These are phyloP conservation scores for Amiota minor DNA, from an alignment of 2,888 invertebrate species.

Conservation along the genomic window DNA sequence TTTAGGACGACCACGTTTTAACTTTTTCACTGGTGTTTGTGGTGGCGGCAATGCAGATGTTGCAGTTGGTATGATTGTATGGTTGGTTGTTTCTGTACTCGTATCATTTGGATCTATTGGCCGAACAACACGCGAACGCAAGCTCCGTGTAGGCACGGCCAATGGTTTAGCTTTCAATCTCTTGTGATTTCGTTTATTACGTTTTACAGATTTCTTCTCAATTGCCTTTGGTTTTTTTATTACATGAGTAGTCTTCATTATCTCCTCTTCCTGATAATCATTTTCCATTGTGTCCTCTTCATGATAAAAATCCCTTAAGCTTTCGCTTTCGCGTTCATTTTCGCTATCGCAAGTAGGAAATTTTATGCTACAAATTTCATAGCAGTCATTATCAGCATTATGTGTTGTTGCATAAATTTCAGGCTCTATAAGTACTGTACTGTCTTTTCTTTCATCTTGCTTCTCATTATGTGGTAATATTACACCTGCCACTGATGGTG, in stretches of 20 bases:
- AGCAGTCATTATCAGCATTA: constrained; percentile 12
- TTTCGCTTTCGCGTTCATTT: neutral
- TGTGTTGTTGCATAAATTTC: constrained; percentile 53
- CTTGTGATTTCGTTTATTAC: constrained; percentile 25
- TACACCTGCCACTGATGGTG: neutral
- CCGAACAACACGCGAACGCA: constrained; percentile 50
- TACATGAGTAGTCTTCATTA: neutral
- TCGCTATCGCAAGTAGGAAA: constrained; percentile 11
- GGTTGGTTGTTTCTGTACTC: neutral
- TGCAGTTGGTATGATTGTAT: neutral
- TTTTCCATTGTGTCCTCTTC: neutral
- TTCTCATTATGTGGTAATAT: constrained; percentile 23
- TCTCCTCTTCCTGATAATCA: too few species aligned
- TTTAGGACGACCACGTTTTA: constrained; percentile 57
- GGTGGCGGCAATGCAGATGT: neutral
- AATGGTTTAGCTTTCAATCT: neutral
- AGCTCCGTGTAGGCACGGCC: constrained; percentile 1
- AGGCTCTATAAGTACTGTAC: constrained; percentile 58
- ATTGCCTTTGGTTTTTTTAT: neutral
- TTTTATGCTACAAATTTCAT: neutral
- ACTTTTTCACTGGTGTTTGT: neutral
- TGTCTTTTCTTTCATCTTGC: constrained; percentile 49
- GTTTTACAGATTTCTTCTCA: constrained; percentile 37
- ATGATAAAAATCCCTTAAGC: constrained; percentile 12
- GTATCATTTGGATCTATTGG: neutral